Base-by-base conservation (phyloP, 2,888 invertebrate genomes). In the Brenthis ino region DNA sequence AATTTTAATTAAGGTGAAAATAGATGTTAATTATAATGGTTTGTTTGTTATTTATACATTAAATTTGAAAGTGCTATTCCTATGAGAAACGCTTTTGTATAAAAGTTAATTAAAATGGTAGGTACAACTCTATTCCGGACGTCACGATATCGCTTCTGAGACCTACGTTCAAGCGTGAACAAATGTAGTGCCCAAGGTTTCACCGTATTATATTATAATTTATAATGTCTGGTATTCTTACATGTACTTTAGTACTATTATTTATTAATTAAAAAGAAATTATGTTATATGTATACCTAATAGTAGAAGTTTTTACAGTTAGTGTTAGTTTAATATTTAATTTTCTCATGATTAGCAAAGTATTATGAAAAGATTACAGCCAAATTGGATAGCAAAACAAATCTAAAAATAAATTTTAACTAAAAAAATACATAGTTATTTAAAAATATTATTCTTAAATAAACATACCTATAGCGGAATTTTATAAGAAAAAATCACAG, bases 141-240 rank as follows among this genome's bases (percentile, higher is more conserved):
- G 77, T 73, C 67, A 69, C 71, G 72, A 74, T 71, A 71, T 71
- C 65, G 67, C 68, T 60, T 71, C 65, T 57, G 65, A 67, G 64
- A 61, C 61, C 50, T 71, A 64, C 65, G 54, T 43, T 57, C 54
- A 51, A 54, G 66, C 73, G 69, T 68, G 67, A 68, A 65, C 66
- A 54, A 71, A 65, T 72, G 64, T 58, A 56, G 63, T 55, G 63
- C 65, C 63, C 69, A 64, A 65, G 65, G 66, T 69, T 69, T 71
- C 69, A 64, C 66, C 24, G 57, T 28, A 57, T 63, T 56, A 53
- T 66, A 57, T 56, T 64, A 67, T 57, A 28, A 55, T 57, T 66
- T 65, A 28, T 68, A 68, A 60, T 60, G 33, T 60, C 58, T 48
- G 6, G 28, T 60, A 50, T 28, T n/a, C 60, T 50, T 50, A 60